A percentile compares a stretch with the other conserved stretches of the same genome.
These are phyloP conservation scores for Hippocampus abdominalis DNA, from an alignment of 2,113 vertebrate species.

Conservation along the genomic window DNA sequence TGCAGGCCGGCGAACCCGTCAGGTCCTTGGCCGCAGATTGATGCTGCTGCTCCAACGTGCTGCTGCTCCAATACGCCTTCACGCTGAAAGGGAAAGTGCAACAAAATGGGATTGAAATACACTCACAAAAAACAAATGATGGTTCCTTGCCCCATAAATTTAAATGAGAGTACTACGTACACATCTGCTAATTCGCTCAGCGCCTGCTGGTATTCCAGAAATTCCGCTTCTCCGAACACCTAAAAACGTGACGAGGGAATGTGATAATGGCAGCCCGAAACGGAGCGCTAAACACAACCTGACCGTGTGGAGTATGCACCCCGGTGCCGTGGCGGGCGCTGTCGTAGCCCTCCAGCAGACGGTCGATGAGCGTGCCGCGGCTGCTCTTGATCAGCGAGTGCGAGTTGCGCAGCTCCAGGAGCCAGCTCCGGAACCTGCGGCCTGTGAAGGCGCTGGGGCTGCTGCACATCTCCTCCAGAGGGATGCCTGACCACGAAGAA, in stretches of 20 bases:
- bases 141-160: neutral
- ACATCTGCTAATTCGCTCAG: conserved; percentile 81
- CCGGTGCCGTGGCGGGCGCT: conserved; percentile 88
- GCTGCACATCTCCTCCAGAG: conserved; percentile 75
- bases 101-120: no score
- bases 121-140: no score
- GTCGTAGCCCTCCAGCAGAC: conserved; percentile 88
- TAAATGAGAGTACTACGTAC: conserved; percentile 70
- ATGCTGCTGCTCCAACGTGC: conserved; percentile 83
- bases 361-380: conserved; percentile 82
- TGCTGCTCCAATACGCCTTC: conserved; percentile 69
- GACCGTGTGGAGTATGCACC: conserved; percentile 59
- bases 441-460: conserved; percentile 82
- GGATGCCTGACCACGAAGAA: conserved; percentile 76
- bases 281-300: neutral
- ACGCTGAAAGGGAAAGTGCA: conserved; percentile 48
- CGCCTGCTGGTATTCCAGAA: conserved; percentile 85
- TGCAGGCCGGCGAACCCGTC: conserved; percentile 74
- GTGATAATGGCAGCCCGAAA: neutral
- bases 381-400: conserved; percentile 82
- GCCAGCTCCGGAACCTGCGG: conserved; percentile 84
- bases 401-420: conserved; percentile 84
- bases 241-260: conserved; percentile 43
- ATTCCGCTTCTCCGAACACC: conserved; percentile 86
- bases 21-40: conserved; percentile 92